A percentile compares a stretch with the other conserved stretches of the same genome.
Conservation (phyloP, 2,888 invertebrate species). For the Lamellibrachia satsuma region DNA sequence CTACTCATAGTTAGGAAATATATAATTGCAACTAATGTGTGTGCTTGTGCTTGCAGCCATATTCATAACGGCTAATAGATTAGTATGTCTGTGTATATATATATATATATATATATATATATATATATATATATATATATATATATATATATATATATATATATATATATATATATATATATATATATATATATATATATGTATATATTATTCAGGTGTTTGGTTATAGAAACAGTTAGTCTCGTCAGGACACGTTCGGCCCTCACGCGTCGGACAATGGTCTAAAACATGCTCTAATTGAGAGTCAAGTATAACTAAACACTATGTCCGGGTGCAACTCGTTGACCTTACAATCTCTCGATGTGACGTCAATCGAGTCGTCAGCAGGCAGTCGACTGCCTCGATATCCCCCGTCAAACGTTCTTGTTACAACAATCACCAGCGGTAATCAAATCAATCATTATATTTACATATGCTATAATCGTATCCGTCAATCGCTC, state of each 20-base stretch:
- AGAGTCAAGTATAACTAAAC: not conserved
- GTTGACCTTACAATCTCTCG: not conserved
- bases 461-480: not conserved
- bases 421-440: not conserved
- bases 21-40: no score
- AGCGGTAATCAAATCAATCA: not conserved
- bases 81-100: no score
- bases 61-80: no score
- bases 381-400: not conserved
- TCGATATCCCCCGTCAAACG: not conserved
- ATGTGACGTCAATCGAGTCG: not conserved
- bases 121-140: no score
- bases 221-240: no score
- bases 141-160: no score
- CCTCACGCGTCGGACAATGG: not conserved
- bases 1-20: no score
- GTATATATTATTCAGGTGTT: no score
- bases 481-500: not conserved
- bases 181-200: no score
- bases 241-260: not conserved
- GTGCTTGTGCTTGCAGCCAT: no score
- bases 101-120: no score
- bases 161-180: no score
- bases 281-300: not conserved
- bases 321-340: not conserved